Conservation (phyloP, 1,140 invertebrate species). For the Penaeus vannamei region DNA sequence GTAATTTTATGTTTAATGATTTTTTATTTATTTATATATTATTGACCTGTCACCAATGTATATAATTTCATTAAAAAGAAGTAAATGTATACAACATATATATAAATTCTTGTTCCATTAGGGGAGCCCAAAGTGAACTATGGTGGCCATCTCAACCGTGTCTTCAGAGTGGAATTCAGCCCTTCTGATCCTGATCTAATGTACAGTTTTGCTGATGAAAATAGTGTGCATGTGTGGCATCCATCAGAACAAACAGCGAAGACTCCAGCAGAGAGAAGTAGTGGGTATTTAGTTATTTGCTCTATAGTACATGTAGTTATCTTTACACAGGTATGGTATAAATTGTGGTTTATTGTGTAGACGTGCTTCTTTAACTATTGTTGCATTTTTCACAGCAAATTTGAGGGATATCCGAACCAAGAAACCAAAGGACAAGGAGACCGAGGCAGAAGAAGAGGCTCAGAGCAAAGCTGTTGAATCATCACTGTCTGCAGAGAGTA, state of each 20-base stretch:
- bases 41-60: not conserved
- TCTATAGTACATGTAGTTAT: too few relatives aligned
- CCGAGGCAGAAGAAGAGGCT: not conserved
- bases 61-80: not conserved
- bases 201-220: constrained; percentile 64
- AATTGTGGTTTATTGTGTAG: too few relatives aligned
- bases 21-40: not conserved
- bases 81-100: not conserved
- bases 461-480: not conserved
- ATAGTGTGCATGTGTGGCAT: constrained; percentile 59
- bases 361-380: not conserved
- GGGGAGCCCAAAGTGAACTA: constrained; percentile 58
- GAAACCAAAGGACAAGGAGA: constrained; percentile 40
- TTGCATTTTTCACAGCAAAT: not conserved
- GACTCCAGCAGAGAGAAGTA: constrained; percentile 51
- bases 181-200: constrained; percentile 57
- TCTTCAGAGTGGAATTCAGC: constrained; percentile 65
- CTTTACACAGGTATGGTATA: too few relatives aligned
- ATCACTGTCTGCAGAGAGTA: not conserved
- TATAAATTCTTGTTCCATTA: not conserved
- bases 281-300: not conserved
- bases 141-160: constrained; percentile 51
- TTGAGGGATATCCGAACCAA: constrained; percentile 18
- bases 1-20: not conserved
- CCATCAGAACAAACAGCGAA: constrained; percentile 53